Conservation (phyloP, 1,140 invertebrate species). For the Diachasma alloeum region DNA sequence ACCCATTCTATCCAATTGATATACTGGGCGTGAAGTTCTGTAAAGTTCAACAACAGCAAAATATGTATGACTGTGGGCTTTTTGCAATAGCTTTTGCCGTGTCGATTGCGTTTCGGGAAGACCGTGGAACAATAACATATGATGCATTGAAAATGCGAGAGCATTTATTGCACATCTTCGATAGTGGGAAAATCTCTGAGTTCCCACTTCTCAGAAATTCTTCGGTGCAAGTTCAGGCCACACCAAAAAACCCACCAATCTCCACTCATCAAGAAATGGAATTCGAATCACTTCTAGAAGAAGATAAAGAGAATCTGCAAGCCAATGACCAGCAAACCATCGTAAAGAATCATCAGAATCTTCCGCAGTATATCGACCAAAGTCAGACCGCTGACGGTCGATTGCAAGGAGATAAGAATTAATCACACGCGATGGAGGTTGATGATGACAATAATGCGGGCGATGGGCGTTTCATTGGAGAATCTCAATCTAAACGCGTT, state of each 20-base stretch:
- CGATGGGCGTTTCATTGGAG: not conserved
- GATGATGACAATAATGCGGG: not conserved
- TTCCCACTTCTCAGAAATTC: not conserved
- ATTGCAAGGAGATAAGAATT: not conserved
- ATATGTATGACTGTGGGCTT: not conserved
- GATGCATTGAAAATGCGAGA: not conserved
- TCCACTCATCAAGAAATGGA: not conserved
- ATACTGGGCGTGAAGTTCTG: not conserved
- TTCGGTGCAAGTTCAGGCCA: not conserved
- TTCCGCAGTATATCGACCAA: not conserved
- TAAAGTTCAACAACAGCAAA: slow-evolving; percentile 15
- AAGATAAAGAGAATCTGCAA: not conserved
- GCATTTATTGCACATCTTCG: not conserved
- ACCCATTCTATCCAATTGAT: slow-evolving; percentile 7
- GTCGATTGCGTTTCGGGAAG: not conserved
- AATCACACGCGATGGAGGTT: not conserved
- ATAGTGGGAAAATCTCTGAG: not conserved
- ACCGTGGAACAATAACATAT: not conserved
- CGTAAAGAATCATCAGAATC: not conserved
- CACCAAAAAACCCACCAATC: not conserved
- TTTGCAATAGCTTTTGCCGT: slow-evolving; percentile 20
- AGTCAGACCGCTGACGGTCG: not conserved
- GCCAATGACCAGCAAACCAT: not conserved
- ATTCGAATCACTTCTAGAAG: not conserved
- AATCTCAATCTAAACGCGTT: not conserved